Evolutionary conservation across 2,113 vertebrate species (phyloP), one percentile per base, ranked within the genome.

Genomic region (Lepidothrix coronata): DNA sequence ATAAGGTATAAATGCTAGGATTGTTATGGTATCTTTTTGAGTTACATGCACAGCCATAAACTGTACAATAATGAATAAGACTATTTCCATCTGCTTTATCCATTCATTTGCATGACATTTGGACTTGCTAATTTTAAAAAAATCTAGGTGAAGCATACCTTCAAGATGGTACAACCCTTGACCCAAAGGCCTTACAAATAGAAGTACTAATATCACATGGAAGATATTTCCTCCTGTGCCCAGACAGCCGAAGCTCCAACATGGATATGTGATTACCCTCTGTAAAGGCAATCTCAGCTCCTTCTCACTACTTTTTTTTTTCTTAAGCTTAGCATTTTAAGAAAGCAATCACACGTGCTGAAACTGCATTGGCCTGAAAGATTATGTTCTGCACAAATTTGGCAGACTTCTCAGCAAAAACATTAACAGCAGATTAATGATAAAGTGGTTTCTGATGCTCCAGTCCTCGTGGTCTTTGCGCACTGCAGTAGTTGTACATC

Each of bases 1-100:
- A 97, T 94, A 96, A 95, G 51, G 68, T 75, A 85, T 61, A 94
- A 93, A 90, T 84, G 84, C 96, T 93, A 96, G 79, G 88, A 95
- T 71, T 81, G 59, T 68, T 91, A 8, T 95, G 51, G 81, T 89
- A 89, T 95, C 90, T 88, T 95, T 93, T 20, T 83, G 54, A 76
- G 30, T 94, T 95, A 92, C 67, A 85, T 46, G 66, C 54, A 73
- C 20, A 87, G 66, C 54, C 84, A 79, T 44, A 93, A 96, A 87
- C 24, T 74, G 31, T 30, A 35, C 8, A 30, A 11, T 63, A 28
- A 92, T 43, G 68, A 81, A 79, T 66, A 65, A 57, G 51, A 31
- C 31, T 55, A 39, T 59, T 95, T 41, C 57, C 88, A 73, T 23
- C 11, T 67, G 78, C 28, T 73, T 85, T 44, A 70, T 67, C 72